These are phyloP conservation scores for Ommatoiulus sabulosus DNA, from an alignment of 2,888 invertebrate species.

Conservation along the genomic window DNA sequence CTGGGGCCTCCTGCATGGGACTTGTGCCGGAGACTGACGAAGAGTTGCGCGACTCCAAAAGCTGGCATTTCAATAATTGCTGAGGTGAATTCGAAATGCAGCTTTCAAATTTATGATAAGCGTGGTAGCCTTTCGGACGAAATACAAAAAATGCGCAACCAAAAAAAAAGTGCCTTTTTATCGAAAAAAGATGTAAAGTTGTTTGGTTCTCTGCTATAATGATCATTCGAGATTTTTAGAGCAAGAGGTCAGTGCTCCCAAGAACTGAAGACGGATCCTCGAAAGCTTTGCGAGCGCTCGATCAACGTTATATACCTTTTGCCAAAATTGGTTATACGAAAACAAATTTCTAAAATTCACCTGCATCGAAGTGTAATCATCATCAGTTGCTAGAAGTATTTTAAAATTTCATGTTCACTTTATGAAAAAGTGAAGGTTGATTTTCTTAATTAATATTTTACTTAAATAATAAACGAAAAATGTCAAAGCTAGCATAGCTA, in stretches of 20 bases:
- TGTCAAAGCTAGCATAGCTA: too few species aligned
- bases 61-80: background rate
- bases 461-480: too few species aligned
- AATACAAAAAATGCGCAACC: background rate
- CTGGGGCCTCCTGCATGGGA: background rate
- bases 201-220: background rate
- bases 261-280: background rate
- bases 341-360: too few species aligned
- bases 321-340: too few species aligned
- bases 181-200: slow-evolving; percentile 1
- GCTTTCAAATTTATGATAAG: background rate
- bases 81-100: background rate
- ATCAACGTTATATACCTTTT: too few species aligned
- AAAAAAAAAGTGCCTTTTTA: background rate
- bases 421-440: too few species aligned
- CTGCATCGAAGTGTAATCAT: too few species aligned
- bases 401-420: too few species aligned
- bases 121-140: background rate
- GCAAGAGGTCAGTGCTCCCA: background rate
- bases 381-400: too few species aligned
- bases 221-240: background rate
- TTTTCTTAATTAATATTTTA: too few species aligned
- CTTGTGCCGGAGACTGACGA: background rate
- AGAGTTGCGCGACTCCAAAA: background rate
- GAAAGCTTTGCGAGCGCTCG: background rate